Conservation (phyloP, 2,113 vertebrate genomes). For the Empidonax traillii region DNA sequence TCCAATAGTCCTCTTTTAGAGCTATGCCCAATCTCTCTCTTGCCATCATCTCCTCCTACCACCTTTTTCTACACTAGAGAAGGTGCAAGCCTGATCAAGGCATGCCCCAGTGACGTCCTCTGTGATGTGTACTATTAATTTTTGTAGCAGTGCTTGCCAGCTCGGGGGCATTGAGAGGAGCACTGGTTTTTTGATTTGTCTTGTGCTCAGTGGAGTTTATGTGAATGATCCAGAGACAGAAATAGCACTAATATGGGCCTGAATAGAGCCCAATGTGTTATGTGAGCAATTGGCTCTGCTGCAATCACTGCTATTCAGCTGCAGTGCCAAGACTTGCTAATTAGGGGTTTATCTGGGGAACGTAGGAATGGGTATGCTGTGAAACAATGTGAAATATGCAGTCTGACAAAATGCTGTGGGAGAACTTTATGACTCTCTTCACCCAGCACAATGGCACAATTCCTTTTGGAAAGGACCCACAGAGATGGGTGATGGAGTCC, state of each 20-base stretch:
- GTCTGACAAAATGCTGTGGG: background rate
- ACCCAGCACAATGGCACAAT: background rate
- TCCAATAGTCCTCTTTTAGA: background rate
- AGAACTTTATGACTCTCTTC: slow-evolving; percentile 6
- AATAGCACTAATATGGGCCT: slow-evolving; percentile 11
- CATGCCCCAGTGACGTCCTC: background rate
- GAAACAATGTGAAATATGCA: slow-evolving; percentile 31
- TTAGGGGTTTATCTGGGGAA: slow-evolving; percentile 52
- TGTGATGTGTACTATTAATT: background rate
- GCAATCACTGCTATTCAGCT: slow-evolving; percentile 34
- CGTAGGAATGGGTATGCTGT: background rate
- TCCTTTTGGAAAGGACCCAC: background rate
- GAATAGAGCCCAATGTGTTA: slow-evolving; percentile 21
- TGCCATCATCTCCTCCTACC: background rate
- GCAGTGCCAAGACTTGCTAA: background rate
- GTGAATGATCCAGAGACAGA: slow-evolving; percentile 24
- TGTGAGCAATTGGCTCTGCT: slow-evolving; percentile 11
- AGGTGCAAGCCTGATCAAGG: background rate
- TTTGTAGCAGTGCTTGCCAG: background rate
- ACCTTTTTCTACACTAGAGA: background rate
- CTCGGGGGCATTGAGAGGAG: background rate
- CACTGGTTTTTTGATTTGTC: background rate
- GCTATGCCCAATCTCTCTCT: background rate
- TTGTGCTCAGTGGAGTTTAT: background rate
- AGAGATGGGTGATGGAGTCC: background rate